Evolutionary conservation across 1,140 invertebrate genomes (phyloP).

Genomic region (Augochlora pura): DNA sequence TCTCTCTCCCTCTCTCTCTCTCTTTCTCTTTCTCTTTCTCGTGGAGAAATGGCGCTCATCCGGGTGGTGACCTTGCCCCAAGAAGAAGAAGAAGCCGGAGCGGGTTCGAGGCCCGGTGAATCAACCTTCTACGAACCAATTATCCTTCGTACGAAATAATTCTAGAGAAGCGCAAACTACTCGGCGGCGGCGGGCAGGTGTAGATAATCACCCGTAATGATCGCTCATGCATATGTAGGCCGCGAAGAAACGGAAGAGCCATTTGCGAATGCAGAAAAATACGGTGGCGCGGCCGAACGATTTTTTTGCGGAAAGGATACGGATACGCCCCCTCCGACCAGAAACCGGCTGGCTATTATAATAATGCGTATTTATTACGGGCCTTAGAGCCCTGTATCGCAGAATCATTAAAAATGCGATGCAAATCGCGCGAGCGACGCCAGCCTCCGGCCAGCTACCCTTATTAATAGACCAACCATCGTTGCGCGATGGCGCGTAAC

Average conservation of each 20-base stretch:
- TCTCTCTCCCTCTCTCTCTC: too few species aligned
- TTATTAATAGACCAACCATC: too few species aligned
- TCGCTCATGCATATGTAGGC: constrained; percentile 14
- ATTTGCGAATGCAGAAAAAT: constrained; percentile 6
- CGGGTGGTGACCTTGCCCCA: background rate
- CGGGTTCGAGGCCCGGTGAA: background rate
- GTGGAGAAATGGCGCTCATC: background rate
- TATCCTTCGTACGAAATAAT: constrained; percentile 30
- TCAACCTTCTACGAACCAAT: constrained; percentile 31
- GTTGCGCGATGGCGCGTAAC: too few species aligned
- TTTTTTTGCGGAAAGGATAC: constrained; percentile 3
- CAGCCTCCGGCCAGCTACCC: too few species aligned
- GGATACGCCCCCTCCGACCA: background rate
- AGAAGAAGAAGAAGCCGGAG: background rate
- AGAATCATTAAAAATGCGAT: too few species aligned
- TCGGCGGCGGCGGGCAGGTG: background rate
- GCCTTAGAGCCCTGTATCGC: too few species aligned
- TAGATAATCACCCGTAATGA: constrained; percentile 30
- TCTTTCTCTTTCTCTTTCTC: too few species aligned
- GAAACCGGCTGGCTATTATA: too few species aligned
- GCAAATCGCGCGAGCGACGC: too few species aligned
- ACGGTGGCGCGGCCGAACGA: background rate
- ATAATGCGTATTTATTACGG: too few species aligned
- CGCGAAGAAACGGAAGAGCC: constrained; percentile 16
- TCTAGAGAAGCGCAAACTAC: background rate